Conservation (phyloP, 2,888 invertebrate genomes). For the Eupithecia exiguata region DNA sequence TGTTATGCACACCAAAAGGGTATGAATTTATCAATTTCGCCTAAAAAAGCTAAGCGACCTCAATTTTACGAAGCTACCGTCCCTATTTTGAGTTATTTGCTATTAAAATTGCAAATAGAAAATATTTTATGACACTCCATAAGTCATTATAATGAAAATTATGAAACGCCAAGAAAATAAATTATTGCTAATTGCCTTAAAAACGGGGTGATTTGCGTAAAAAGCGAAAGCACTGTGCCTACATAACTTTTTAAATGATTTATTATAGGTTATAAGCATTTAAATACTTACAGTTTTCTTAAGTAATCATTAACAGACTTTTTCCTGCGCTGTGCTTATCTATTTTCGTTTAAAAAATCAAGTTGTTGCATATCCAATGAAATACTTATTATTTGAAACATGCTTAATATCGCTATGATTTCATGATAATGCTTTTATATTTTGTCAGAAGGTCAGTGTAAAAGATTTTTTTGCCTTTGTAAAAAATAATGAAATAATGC, state of each 20-base stretch:
- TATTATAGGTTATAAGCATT: neutral
- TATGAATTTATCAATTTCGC: neutral
- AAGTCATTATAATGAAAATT: constrained; percentile 16
- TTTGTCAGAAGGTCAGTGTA: neutral
- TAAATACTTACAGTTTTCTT: neutral
- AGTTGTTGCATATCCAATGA: no score
- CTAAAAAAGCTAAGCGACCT: neutral
- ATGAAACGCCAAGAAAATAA: constrained; percentile 13
- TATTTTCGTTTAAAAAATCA: neutral
- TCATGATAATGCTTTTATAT: neutral
- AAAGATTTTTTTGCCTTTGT: neutral
- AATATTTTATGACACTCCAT: constrained; percentile 11
- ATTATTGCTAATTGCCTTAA: constrained; percentile 14
- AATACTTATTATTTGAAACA: neutral
- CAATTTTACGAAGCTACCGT: neutral
- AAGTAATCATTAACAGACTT: neutral
- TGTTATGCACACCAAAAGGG: neutral
- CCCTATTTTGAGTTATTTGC: constrained; percentile 14
- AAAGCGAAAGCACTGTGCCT: neutral
- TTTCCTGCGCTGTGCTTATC: neutral
- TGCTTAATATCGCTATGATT: neutral
- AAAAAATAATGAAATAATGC: neutral
- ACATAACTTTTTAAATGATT: neutral
- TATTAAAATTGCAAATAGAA: constrained; percentile 15
- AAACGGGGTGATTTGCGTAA: constrained; percentile 13